phyloP scores from a whole-genome alignment of 2,113 vertebrate genomes.

The Pelecanoides urinatrix region DNA sequence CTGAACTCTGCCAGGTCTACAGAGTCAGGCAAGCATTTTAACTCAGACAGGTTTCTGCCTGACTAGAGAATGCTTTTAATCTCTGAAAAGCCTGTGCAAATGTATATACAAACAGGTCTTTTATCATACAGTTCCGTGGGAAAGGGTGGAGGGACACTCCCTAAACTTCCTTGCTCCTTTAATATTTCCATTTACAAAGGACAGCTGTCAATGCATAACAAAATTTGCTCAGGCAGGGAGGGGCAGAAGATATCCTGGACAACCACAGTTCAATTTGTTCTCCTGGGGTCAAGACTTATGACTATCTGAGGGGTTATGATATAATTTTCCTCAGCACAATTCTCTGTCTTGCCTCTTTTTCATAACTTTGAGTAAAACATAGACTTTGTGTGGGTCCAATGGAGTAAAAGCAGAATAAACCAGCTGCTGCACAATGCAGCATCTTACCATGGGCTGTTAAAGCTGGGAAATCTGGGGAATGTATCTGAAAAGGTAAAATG shows the following conservation, averaged over 20 bases:
- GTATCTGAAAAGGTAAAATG: not conserved
- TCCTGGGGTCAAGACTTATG: not conserved
- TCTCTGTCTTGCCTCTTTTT: not conserved
- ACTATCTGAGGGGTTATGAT: not conserved
- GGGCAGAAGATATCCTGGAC: not conserved
- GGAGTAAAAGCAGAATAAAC: not conserved
- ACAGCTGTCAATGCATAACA: not conserved
- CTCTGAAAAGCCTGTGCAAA: constrained; percentile 10
- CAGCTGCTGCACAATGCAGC: not conserved
- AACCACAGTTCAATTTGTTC: not conserved
- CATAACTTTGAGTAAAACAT: not conserved
- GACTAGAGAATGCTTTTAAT: constrained; percentile 32
- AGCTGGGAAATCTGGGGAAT: not conserved
- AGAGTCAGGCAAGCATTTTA: constrained; percentile 26
- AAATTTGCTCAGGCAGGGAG: not conserved
- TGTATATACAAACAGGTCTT: not conserved
- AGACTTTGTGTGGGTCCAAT: not conserved
- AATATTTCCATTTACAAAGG: not conserved
- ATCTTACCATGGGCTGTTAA: not conserved
- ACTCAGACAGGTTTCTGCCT: constrained; percentile 27
- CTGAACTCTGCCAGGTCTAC: constrained; percentile 10
- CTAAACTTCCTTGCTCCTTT: not conserved
- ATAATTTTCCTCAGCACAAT: not conserved
- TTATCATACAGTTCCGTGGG: not conserved
- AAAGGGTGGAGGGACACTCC: not conserved